A percentile compares a stretch with the other conserved stretches of the same genome.
Conservation (phyloP, 2,113 vertebrate genomes). For the Sinosuthora webbiana region DNA sequence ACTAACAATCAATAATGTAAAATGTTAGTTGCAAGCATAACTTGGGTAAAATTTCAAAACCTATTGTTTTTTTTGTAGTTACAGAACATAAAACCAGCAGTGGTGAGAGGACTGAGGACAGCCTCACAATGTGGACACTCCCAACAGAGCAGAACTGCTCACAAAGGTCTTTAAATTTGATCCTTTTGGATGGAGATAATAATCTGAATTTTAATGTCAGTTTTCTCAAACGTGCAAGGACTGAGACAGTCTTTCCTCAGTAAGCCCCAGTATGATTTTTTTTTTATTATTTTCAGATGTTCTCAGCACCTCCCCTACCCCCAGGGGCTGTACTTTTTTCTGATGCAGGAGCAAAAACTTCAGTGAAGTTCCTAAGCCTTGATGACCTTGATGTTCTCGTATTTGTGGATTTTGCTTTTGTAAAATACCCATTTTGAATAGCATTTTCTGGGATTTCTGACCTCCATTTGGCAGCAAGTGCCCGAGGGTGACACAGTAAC, state of each 20-base stretch:
- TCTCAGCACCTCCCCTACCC: not conserved
- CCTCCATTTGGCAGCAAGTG: not conserved
- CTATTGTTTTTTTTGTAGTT: not conserved
- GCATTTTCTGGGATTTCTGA: not conserved
- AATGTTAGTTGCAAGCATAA: not conserved
- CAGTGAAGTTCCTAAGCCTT: not conserved
- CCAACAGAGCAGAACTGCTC: not conserved
- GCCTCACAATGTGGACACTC: not conserved
- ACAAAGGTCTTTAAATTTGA: not conserved
- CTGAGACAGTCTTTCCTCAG: not conserved
- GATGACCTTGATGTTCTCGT: not conserved
- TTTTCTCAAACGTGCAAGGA: not conserved
- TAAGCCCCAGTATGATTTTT: not conserved
- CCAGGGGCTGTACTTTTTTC: not conserved
- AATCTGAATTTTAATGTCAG: not conserved
- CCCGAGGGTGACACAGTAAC: accelerated
- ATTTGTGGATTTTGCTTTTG: not conserved
- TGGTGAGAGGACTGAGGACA: not conserved
- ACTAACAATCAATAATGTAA: not conserved
- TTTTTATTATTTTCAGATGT: not conserved
- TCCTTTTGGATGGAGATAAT: not conserved
- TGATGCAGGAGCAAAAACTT: not conserved
- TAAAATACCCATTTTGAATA: not conserved
- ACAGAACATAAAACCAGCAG: not conserved
- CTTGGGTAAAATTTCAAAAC: not conserved